phyloP scores from a whole-genome alignment of 2,888 invertebrate species.

The Megaustenia siamemsis region DNA sequence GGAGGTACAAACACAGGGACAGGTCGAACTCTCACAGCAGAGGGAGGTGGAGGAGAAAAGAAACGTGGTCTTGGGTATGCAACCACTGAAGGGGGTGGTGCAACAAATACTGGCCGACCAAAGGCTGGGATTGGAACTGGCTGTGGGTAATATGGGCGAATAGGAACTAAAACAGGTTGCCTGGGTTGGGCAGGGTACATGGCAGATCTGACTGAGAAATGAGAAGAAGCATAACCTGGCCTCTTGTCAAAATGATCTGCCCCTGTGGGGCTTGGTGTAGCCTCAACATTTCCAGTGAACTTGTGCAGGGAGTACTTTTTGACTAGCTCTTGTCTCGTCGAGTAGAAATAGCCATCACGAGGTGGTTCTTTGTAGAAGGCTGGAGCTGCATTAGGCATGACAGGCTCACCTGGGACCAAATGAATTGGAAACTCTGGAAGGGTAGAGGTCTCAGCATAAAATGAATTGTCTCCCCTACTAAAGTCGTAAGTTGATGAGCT shows the following conservation, averaged over 20 bases:
- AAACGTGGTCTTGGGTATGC: conserved; percentile 63
- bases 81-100: conserved; percentile 32
- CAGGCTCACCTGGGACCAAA: conserved; percentile 60
- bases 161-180: conserved; percentile 31
- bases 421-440: conserved; percentile 59
- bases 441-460: conserved; percentile 37
- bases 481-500: conserved; percentile 28
- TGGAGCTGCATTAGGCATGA: conserved; percentile 56
- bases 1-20: conserved; percentile 56
- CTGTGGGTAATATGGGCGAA: conserved; percentile 40
- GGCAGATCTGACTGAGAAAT: background rate
- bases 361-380: conserved; percentile 75
- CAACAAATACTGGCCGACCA: conserved; percentile 41
- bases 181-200: background rate
- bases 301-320: conserved; percentile 72
- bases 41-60: conserved; percentile 73
- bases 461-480: conserved; percentile 23
- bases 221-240: conserved; percentile 28
- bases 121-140: conserved; percentile 47
- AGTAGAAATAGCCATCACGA: conserved; percentile 75
- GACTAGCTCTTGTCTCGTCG: conserved; percentile 67
- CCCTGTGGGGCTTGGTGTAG: background rate
- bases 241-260: conserved; percentile 22
- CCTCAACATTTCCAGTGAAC: conserved; percentile 37
- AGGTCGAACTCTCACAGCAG: conserved; percentile 60